Conservation (phyloP, 2,888 invertebrate genomes). For the Drosophila tripunctata region DNA sequence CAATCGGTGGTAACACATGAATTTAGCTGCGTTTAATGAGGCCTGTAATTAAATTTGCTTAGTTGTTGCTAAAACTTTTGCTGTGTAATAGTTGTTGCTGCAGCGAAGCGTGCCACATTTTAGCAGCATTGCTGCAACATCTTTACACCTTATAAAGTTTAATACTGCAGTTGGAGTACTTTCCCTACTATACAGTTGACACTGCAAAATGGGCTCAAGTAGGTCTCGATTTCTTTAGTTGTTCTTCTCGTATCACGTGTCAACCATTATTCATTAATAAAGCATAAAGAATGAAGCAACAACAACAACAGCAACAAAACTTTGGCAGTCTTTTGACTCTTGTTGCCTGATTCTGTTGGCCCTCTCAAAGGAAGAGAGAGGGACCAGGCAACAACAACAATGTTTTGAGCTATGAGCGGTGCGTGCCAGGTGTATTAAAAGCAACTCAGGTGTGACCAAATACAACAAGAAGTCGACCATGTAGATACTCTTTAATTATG, state of each 20-base stretch:
- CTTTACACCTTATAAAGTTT: background rate
- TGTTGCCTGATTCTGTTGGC: constrained; percentile 61
- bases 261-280: constrained; percentile 80
- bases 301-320: constrained; percentile 15
- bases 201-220: constrained; percentile 19
- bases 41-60: constrained; percentile 53
- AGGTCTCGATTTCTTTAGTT: constrained; percentile 1
- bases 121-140: constrained; percentile 1
- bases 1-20: background rate
- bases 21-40: constrained; percentile 63
- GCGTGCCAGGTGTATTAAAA: constrained; percentile 75
- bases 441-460: background rate
- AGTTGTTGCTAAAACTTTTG: constrained; percentile 2
- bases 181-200: background rate
- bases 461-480: background rate
- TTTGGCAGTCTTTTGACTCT: constrained; percentile 48
- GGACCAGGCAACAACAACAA: constrained; percentile 28
- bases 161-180: too few relatives aligned
- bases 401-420: constrained; percentile 73
- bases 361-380: constrained; percentile 10
- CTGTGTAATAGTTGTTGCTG: constrained; percentile 19
- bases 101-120: constrained; percentile 40
- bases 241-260: constrained; percentile 66
- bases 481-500: constrained; percentile 13
- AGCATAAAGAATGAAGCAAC: constrained; percentile 53